These are phyloP conservation scores for Virgularia gustaviana DNA, from an alignment of 92 coral and sea anemone genomes.

Conservation along the genomic window DNA sequence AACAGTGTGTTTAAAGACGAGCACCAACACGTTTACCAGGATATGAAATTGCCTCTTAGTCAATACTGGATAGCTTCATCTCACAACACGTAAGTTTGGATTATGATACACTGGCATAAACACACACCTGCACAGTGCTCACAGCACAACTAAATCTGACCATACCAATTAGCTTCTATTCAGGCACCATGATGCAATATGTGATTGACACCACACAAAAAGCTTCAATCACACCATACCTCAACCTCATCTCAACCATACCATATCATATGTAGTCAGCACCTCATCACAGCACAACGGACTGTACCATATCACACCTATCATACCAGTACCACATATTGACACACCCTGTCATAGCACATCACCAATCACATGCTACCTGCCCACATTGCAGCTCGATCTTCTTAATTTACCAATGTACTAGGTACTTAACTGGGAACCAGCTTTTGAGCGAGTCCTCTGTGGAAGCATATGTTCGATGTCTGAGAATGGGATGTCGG, in stretches of 20 bases:
- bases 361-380: neutral
- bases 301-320: no score
- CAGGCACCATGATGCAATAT: no score
- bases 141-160: no score
- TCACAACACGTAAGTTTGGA: constrained; percentile 85
- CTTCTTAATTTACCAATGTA: neutral
- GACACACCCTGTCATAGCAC: neutral
- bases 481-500: constrained; percentile 96
- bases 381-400: neutral
- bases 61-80: constrained; percentile 96
- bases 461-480: constrained; percentile 90
- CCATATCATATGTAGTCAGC: no score
- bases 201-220: no score
- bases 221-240: no score
- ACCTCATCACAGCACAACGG: neutral
- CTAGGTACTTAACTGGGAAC: constrained; percentile 89
- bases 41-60: constrained; percentile 86
- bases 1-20: constrained; percentile 90
- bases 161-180: no score
- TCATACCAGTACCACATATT: no score
- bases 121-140: no score
- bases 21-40: constrained; percentile 85
- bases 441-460: constrained; percentile 97
- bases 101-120: no score
- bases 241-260: no score